Conservation (phyloP, 2,797 vertebrate species). For the Anguilla megastoma region DNA sequence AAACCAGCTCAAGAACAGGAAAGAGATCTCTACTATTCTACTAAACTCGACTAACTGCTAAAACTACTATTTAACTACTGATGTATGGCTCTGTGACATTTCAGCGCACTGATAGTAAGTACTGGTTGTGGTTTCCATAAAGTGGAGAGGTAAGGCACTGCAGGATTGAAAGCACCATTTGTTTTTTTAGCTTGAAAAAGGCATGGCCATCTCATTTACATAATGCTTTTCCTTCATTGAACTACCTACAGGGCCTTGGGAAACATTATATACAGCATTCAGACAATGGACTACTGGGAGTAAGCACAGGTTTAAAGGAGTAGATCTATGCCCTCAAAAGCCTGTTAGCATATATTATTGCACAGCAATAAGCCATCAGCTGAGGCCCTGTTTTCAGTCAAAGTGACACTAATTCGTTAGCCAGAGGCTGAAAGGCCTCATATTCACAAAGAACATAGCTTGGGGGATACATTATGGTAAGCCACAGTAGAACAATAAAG, state of each 20-base stretch:
- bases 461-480: background rate
- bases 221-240: background rate
- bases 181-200: background rate
- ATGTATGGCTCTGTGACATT: background rate
- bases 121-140: background rate
- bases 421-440: background rate
- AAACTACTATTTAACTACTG: background rate
- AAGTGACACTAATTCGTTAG: conserved; percentile 10
- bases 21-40: background rate
- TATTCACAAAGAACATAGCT: background rate
- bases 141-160: background rate
- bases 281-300: background rate
- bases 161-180: background rate
- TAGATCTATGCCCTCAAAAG: conserved; percentile 3
- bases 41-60: background rate
- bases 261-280: background rate
- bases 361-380: conserved; percentile 1
- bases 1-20: background rate
- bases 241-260: background rate
- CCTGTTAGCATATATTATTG: background rate
- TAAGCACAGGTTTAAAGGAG: background rate
- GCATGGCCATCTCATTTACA: background rate
- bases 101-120: background rate
- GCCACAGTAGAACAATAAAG: background rate
- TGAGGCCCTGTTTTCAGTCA: conserved; percentile 6